Evolutionary conservation across 1,140 invertebrate genomes (phyloP), one percentile per base, ranked within the genome.

Genomic region (Popillia japonica): DNA sequence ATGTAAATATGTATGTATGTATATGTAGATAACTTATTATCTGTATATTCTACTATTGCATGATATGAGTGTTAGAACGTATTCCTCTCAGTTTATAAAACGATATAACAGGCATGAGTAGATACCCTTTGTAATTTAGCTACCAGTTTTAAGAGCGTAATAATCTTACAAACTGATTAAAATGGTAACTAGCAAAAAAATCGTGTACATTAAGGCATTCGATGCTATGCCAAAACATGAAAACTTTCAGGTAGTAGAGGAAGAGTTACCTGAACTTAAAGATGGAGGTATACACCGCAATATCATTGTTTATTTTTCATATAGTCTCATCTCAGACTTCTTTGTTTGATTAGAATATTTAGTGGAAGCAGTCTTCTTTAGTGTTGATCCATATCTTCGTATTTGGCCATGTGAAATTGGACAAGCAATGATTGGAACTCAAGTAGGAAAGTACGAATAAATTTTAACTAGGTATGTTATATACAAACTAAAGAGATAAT

Each of bases 301-400:
- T 20, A 22, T 23, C 64, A 68, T 68, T 68, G 20, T 2, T 68
- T 34, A 4, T 34, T 34, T 1, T 34, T 34, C 27, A 34, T 34
- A 34, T 34, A 4, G 1, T 2, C 27, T 34, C 4, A 34, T 34
- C n/a, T n/a, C 2, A 34, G 2, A 23, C 20, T 74, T 0, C 17
- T 20, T 17, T 10, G 9, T 86, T 88, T 8, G 89, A 88, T 80
- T 91, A 90, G 85, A 92, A 89, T 83, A 86, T 92, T 14, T 81
- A 91, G 11, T 88, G 84, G 0, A 90, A 90, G 81, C 88, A 90
- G 80, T 92, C 92, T 83, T 84, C 89, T 80, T 90, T 89, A 59
- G 89, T 90, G 78, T 91, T 91, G n/a, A 91, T 91, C 80, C 84
- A 86, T 61, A 87, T 86, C n/a, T 92, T 90, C 86, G 92, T 79